Percentiles rank a stretch among this genome's conserved stretches.
phyloP scores from a whole-genome alignment of 1,140 invertebrate genomes.

The Neodiprion virginianus region DNA sequence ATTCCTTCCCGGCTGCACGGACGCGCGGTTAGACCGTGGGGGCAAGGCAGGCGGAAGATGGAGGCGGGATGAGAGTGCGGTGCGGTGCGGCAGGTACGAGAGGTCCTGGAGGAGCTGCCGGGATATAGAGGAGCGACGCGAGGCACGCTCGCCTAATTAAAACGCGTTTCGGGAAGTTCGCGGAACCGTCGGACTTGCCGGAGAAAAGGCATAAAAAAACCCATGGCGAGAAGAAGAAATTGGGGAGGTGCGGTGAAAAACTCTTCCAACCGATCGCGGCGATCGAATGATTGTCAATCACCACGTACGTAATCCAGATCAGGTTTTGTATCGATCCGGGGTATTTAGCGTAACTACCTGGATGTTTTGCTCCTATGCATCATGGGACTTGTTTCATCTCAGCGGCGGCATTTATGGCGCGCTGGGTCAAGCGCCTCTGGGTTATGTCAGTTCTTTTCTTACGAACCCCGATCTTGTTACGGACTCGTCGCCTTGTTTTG shows the following conservation, averaged over 20 bases:
- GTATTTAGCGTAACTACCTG: too few species aligned
- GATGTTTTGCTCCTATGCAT: too few species aligned
- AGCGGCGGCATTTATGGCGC: neutral
- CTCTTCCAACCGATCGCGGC: neutral
- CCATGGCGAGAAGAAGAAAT: neutral
- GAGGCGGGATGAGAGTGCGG: neutral
- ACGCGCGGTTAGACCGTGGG: conserved; percentile 11
- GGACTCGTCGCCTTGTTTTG: neutral
- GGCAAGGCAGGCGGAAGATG: neutral
- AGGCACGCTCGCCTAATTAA: neutral
- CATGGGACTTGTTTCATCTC: too few species aligned
- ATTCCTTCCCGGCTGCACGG: conserved; percentile 48
- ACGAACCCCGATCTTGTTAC: neutral
- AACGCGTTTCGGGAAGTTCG: neutral
- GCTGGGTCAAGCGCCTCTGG: neutral
- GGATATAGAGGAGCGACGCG: neutral
- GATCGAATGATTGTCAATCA: neutral
- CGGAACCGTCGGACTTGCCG: neutral
- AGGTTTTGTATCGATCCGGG: too few species aligned
- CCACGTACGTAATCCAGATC: too few species aligned
- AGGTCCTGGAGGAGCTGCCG: neutral
- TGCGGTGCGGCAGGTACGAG: neutral
- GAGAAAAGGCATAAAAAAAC: too few species aligned
- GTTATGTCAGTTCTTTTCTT: conserved; percentile 4
- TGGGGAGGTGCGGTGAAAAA: neutral